These are phyloP conservation scores for Muscidifurax raptorellus DNA, from an alignment of 1,140 invertebrate species.

Conservation along the genomic window DNA sequence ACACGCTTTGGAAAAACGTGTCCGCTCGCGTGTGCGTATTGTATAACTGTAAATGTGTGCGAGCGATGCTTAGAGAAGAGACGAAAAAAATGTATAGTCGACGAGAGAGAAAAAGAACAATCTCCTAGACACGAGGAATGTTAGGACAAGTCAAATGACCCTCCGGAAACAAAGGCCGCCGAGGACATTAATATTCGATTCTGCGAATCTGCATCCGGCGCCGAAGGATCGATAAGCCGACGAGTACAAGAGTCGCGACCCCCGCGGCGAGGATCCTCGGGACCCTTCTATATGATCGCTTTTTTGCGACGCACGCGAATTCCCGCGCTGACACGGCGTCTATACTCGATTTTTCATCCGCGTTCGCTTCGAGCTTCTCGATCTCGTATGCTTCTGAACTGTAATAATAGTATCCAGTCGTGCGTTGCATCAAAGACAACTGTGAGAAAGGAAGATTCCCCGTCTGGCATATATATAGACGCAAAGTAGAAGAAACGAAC, in stretches of 20 bases:
- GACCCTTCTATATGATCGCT: slow-evolving; percentile 35
- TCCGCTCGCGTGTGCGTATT: no score
- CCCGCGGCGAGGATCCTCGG: slow-evolving; percentile 36
- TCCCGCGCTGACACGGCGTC: background rate
- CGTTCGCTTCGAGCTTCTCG: background rate
- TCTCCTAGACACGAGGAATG: background rate
- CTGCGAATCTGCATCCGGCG: slow-evolving; percentile 27
- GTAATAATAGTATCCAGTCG: no score
- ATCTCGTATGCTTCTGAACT: background rate
- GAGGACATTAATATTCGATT: slow-evolving; percentile 43
- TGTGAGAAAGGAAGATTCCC: background rate
- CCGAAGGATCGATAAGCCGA: slow-evolving; percentile 29
- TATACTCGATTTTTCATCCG: slow-evolving; percentile 24
- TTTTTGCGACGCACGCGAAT: background rate
- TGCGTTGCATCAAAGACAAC: background rate
- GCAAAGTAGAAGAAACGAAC: background rate
- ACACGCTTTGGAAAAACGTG: background rate
- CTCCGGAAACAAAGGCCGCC: slow-evolving; percentile 6
- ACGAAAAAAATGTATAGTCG: background rate
- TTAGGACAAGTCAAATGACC: background rate
- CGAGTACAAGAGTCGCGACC: slow-evolving; percentile 19
- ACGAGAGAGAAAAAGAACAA: background rate
- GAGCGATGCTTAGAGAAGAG: background rate
- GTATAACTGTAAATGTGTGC: background rate
- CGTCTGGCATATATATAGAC: background rate